phyloP scores from a whole-genome alignment of 2,797 vertebrate species.

The Enteromius thamalakanensis region DNA sequence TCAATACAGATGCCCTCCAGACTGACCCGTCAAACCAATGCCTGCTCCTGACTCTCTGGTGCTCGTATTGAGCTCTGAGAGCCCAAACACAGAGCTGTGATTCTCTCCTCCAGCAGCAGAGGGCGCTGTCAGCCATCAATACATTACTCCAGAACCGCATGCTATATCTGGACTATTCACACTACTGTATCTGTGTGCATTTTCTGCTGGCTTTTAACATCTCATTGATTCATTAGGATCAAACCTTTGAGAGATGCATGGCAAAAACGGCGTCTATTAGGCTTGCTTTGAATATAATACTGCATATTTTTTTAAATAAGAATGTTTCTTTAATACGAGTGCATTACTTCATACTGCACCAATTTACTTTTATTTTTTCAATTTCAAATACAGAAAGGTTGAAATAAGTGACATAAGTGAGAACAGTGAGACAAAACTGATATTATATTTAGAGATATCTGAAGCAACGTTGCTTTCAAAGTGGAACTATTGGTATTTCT shows the following conservation, averaged over 20 bases:
- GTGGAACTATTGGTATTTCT: too few relatives aligned
- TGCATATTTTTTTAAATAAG: too few relatives aligned
- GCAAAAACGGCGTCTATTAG: not conserved
- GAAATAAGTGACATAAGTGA: not conserved
- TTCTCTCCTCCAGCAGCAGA: slow-evolving; percentile 36
- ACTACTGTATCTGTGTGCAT: not conserved
- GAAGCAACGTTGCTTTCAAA: not conserved
- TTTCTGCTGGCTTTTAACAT: not conserved
- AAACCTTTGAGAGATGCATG: not conserved
- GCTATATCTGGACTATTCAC: not conserved
- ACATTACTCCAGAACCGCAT: not conserved
- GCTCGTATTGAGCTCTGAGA: slow-evolving; percentile 2
- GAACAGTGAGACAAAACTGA: too few relatives aligned
- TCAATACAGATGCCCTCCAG: slow-evolving; percentile 48
- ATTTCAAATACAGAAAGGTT: not conserved
- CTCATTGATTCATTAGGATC: not conserved
- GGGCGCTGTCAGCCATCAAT: slow-evolving; percentile 48
- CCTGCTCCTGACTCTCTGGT: slow-evolving; percentile 24
- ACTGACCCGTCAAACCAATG: slow-evolving; percentile 38
- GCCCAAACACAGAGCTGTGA: slow-evolving; percentile 8
- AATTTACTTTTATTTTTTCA: not conserved
- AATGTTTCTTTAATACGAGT: not conserved
- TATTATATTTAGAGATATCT: not conserved
- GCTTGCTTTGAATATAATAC: not conserved
- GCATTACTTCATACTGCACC: not conserved